phyloP scores from a whole-genome alignment of 2,888 invertebrate species.

The Ceriagrion tenellum region DNA sequence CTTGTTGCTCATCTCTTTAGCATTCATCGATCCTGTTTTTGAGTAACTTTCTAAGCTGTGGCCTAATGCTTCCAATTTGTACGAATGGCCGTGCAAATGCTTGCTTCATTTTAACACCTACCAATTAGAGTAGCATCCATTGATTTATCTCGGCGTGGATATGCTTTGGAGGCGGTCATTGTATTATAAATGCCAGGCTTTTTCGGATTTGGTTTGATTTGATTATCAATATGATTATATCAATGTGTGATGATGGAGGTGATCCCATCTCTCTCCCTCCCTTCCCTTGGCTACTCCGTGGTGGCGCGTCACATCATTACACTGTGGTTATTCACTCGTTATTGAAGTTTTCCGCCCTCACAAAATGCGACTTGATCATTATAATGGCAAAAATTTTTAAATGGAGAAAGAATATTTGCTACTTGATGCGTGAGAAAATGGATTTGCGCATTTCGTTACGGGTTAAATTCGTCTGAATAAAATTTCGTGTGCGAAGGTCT shows the following conservation, averaged over 20 bases:
- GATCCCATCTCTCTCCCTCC: background rate
- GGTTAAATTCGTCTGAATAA: too few relatives aligned
- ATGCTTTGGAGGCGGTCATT: background rate
- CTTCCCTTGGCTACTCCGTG: too few relatives aligned
- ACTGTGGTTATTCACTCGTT: too few relatives aligned
- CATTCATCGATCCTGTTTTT: background rate
- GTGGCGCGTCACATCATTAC: too few relatives aligned
- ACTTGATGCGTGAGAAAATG: too few relatives aligned
- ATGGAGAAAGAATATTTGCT: too few relatives aligned
- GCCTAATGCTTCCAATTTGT: background rate
- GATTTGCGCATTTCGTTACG: too few relatives aligned
- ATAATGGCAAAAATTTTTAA: too few relatives aligned
- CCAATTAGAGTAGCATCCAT: background rate
- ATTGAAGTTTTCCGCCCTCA: too few relatives aligned
- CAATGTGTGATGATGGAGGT: background rate
- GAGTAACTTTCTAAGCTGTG: background rate
- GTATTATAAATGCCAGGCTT: background rate
- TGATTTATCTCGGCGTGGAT: background rate
- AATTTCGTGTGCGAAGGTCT: too few relatives aligned
- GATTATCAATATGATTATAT: background rate
- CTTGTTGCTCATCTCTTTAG: background rate
- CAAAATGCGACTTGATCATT: too few relatives aligned
- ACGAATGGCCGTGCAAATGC: background rate
- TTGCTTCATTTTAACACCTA: background rate
- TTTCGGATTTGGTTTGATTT: background rate